phyloP scores from a whole-genome alignment of 1,140 invertebrate species.

The Batillaria attramentaria region DNA sequence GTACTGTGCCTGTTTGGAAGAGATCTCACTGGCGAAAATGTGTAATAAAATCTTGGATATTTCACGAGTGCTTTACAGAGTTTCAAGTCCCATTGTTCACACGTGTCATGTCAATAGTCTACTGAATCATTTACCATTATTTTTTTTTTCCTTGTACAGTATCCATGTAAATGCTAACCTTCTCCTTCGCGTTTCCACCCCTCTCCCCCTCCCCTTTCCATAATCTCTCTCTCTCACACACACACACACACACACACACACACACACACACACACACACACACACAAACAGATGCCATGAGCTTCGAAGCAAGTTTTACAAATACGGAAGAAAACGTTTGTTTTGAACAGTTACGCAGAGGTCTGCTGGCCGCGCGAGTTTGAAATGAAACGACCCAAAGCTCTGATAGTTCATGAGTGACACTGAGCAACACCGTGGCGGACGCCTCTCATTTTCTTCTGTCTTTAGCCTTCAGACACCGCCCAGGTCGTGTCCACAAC shows the following conservation, averaged over 20 bases:
- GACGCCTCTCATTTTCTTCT: too few relatives aligned
- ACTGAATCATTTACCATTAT: not conserved
- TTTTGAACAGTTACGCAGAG: too few relatives aligned
- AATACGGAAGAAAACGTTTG: too few relatives aligned
- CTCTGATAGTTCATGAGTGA: too few relatives aligned
- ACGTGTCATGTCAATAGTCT: not conserved
- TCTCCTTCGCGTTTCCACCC: not conserved
- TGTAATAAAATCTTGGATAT: not conserved
- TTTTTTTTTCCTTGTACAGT: not conserved
- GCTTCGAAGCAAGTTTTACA: too few relatives aligned
- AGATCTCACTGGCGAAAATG: too few relatives aligned
- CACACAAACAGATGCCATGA: constrained; percentile 24
- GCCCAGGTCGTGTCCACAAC: too few relatives aligned
- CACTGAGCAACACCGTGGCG: too few relatives aligned
- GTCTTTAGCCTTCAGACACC: too few relatives aligned
- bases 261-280: not conserved
- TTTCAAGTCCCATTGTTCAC: not conserved
- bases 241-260: constrained; percentile 3
- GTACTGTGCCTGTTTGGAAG: too few relatives aligned
- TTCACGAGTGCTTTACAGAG: not conserved
- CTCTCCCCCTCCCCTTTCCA: not conserved
- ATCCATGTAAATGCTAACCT: not conserved
- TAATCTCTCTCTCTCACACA: not conserved
- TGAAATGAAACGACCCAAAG: too few relatives aligned
- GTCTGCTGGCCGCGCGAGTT: too few relatives aligned